A percentile compares a stretch with the other conserved stretches of the same genome.
Evolutionary conservation across 2,113 vertebrate species (phyloP).

Genomic region (Empidonax alnorum): DNA sequence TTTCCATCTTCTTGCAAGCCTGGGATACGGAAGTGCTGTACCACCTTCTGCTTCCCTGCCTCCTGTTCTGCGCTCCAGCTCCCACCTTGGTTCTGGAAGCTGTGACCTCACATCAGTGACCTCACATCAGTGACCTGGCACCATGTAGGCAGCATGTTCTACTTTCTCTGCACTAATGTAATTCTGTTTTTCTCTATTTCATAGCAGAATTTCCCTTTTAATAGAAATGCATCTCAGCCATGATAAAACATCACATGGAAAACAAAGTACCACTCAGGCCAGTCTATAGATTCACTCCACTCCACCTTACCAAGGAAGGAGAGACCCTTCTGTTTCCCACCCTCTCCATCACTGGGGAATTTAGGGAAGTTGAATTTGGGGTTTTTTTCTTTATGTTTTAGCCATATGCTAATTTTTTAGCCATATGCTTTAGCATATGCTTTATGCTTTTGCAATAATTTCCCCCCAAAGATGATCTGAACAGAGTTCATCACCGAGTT

Average conservation of each 20-base stretch:
- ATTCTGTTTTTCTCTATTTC: neutral
- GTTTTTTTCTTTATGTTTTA: neutral
- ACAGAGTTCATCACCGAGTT: neutral
- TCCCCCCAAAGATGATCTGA: neutral
- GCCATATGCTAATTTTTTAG: neutral
- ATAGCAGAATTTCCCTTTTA: neutral
- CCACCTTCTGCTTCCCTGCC: neutral
- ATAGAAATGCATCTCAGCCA: neutral
- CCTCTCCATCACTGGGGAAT: neutral
- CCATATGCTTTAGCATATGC: neutral
- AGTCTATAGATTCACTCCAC: rapidly evolving
- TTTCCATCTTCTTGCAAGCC: neutral
- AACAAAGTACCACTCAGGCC: neutral
- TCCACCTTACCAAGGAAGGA: neutral
- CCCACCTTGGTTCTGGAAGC: neutral
- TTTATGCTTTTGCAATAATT: neutral
- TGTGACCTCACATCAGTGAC: neutral
- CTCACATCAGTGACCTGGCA: neutral
- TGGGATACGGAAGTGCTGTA: neutral
- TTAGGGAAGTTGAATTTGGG: neutral
- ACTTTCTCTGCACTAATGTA: neutral
- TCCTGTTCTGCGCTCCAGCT: neutral
- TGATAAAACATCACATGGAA: neutral
- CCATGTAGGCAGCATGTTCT: neutral
- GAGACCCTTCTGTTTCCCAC: neutral